Conservation (phyloP, 1,140 invertebrate species). For the Zeugodacus cucurbitae region DNA sequence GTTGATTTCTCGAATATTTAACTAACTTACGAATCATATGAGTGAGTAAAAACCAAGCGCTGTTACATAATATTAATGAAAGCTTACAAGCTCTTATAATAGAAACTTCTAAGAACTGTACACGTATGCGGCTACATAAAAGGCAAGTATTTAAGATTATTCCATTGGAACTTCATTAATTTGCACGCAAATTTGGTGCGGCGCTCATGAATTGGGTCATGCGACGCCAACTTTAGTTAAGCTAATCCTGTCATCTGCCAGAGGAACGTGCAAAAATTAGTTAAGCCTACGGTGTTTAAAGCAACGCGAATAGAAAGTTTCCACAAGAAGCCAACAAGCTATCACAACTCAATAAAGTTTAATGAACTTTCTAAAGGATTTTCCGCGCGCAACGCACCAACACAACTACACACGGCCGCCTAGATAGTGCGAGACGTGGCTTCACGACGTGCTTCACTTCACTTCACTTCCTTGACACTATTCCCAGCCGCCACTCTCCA, state of each 20-base stretch:
- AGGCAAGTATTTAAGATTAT: not conserved
- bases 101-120: too few relatives aligned
- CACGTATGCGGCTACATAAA: too few relatives aligned
- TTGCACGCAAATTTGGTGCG: not conserved
- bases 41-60: too few relatives aligned
- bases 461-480: not conserved
- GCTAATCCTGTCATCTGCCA: not conserved
- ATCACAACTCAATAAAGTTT: slow-evolving; percentile 34
- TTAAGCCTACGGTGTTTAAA: not conserved
- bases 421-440: not conserved
- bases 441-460: not conserved
- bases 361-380: slow-evolving; percentile 35
- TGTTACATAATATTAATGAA: too few relatives aligned
- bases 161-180: not conserved
- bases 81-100: too few relatives aligned
- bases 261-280: not conserved
- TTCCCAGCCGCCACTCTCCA: not conserved
- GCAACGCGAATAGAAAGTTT: slow-evolving; percentile 1
- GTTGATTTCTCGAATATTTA: too few relatives aligned
- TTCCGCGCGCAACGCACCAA: not conserved
- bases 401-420: not conserved
- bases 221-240: not conserved
- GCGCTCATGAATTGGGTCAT: not conserved
- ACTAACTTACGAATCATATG: too few relatives aligned
- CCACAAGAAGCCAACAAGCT: not conserved